phyloP scores from a whole-genome alignment of 2,888 invertebrate species.

The Stenoptilia bipunctidactyla region DNA sequence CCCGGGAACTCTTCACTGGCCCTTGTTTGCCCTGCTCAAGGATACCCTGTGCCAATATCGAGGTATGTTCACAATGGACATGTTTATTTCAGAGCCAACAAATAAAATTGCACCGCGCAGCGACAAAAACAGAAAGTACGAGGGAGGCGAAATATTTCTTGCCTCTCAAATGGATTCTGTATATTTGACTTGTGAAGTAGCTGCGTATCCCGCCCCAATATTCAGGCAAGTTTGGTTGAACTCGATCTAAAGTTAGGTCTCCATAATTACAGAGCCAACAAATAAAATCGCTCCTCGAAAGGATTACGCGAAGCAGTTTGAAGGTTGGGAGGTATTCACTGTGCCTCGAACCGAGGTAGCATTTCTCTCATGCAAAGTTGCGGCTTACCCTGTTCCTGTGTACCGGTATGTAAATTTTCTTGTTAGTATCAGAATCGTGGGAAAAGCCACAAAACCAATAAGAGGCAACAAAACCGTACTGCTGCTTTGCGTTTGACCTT shows the following conservation, averaged over 20 bases:
- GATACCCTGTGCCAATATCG: constrained; percentile 74
- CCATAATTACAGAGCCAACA: constrained; percentile 59
- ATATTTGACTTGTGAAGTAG: constrained; percentile 65
- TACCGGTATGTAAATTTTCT: constrained; percentile 75
- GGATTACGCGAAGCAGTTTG: constrained; percentile 69
- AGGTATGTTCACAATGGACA: constrained; percentile 61
- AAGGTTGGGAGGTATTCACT: constrained; percentile 74
- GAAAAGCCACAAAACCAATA: constrained; percentile 3
- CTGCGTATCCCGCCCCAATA: constrained; percentile 65
- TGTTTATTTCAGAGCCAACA: constrained; percentile 73
- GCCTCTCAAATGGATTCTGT: constrained; percentile 36
- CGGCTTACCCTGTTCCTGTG: constrained; percentile 77
- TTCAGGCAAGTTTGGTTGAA: constrained; percentile 49
- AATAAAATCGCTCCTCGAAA: constrained; percentile 75
- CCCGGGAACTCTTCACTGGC: constrained; percentile 43
- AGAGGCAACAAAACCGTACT: no score
- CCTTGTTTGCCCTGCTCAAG: constrained; percentile 65
- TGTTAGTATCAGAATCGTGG: no score
- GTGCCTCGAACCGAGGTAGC: constrained; percentile 61
- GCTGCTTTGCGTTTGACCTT: constrained; percentile 81
- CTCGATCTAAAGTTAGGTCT: constrained; percentile 13
- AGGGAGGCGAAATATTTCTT: constrained; percentile 54
- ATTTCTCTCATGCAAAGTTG: constrained; percentile 77
- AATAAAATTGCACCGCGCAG: constrained; percentile 75
- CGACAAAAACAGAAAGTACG: constrained; percentile 50